These are phyloP conservation scores for Lumbricus terrestris DNA, from an alignment of 2,888 invertebrate genomes.

Conservation along the genomic window DNA sequence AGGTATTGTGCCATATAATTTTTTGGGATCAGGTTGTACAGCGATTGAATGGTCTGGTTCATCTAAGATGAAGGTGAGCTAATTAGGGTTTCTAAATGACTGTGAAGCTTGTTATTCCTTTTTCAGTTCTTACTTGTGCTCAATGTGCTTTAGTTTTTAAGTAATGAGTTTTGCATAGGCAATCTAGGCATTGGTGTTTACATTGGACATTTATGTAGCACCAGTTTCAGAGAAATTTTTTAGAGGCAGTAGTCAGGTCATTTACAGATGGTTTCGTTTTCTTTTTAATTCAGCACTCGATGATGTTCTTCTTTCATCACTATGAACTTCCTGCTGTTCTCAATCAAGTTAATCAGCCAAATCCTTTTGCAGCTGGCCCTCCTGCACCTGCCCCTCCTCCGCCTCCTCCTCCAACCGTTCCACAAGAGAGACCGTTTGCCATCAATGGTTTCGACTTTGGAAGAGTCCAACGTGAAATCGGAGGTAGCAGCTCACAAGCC, in stretches of 20 bases:
- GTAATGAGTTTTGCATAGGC: not conserved
- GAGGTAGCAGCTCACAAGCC: not conserved
- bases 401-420: not conserved
- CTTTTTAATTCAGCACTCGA: conserved; percentile 83
- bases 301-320: conserved; percentile 99
- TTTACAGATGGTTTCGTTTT: not conserved
- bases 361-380: conserved; percentile 10
- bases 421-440: not conserved
- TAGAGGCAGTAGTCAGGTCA: not conserved
- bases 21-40: not conserved
- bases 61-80: not conserved
- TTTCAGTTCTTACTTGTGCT: not conserved
- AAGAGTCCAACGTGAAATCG: not conserved
- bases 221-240: no score
- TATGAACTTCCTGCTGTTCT: conserved; percentile 96
- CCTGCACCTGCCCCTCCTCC: not conserved
- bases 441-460: not conserved
- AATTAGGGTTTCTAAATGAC: not conserved
- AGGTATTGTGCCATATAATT: no score
- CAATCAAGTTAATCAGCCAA: conserved; percentile 67
- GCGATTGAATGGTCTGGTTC: not conserved
- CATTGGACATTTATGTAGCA: no score
- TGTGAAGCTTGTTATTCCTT: no score
- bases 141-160: not conserved
- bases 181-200: no score